phyloP scores from a whole-genome alignment of 1,140 invertebrate species.

The Listronotus bonariensis region DNA sequence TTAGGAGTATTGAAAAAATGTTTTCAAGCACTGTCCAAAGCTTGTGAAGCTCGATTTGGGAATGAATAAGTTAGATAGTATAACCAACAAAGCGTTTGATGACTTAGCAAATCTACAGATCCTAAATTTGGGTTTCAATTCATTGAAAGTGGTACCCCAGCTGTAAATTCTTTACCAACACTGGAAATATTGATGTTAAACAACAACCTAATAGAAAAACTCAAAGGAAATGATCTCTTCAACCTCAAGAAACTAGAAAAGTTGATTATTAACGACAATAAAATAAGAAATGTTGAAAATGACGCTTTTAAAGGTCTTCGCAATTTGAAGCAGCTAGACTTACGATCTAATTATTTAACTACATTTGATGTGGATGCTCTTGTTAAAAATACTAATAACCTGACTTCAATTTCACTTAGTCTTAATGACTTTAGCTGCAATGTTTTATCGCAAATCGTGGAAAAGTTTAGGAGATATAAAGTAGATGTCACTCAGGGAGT shows the following conservation, averaged over 20 bases:
- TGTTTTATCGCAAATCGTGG: constrained; percentile 13
- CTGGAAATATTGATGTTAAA: constrained; percentile 28
- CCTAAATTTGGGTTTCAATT: constrained; percentile 34
- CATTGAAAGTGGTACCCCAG: constrained; percentile 19
- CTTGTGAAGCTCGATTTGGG: constrained; percentile 38
- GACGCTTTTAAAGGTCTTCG: constrained; percentile 15
- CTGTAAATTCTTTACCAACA: constrained; percentile 22
- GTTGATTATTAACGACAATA: constrained; percentile 27
- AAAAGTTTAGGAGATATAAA: constrained; percentile 16
- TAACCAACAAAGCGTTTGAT: constrained; percentile 28
- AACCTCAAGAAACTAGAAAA: constrained; percentile 23
- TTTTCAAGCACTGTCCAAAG: constrained; percentile 19
- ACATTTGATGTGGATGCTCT: constrained; percentile 25
- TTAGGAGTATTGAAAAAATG: constrained; percentile 21
- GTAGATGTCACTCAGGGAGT: constrained; percentile 19
- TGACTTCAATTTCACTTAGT: constrained; percentile 23
- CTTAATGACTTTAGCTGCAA: constrained; percentile 34
- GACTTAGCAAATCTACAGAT: constrained; percentile 6
- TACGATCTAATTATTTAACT: constrained; percentile 34
- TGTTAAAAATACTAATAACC: constrained; percentile 3
- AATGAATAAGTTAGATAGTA: constrained; percentile 34
- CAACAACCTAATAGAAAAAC: constrained; percentile 28
- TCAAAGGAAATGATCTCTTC: constrained; percentile 17
- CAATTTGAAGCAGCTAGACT: constrained; percentile 27
- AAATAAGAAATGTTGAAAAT: constrained; percentile 9